Percentiles rank a stretch among this genome's conserved stretches.
Evolutionary conservation across 2,113 vertebrate genomes (phyloP).

Genomic region (Amphiprion percula): DNA sequence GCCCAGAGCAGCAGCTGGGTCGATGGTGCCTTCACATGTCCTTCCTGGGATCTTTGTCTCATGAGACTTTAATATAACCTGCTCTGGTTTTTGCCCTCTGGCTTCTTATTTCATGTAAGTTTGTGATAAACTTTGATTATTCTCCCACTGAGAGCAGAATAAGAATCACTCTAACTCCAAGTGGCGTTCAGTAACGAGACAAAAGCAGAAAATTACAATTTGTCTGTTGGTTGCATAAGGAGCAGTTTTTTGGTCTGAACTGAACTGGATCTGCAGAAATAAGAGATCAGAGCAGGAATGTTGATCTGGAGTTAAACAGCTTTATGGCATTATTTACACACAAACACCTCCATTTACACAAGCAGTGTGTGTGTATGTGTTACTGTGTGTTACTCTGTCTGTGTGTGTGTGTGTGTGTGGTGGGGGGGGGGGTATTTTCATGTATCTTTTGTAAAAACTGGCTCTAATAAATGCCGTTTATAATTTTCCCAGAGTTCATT

Average conservation of each 20-base stretch:
- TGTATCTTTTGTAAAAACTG: background rate
- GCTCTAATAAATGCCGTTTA: no score
- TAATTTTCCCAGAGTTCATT: no score
- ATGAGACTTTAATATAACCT: constrained; percentile 4
- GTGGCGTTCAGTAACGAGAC: constrained; percentile 27
- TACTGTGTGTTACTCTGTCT: background rate
- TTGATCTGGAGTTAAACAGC: constrained; percentile 84
- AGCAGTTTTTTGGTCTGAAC: constrained; percentile 31
- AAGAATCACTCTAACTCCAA: constrained; percentile 2
- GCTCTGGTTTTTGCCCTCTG: background rate
- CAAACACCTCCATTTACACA: constrained; percentile 55
- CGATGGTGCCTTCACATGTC: background rate
- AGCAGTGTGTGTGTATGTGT: background rate
- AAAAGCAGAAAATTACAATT: constrained; percentile 22
- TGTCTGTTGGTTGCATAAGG: constrained; percentile 36
- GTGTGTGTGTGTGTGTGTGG: background rate
- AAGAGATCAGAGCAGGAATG: constrained; percentile 78
- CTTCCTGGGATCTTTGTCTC: constrained; percentile 8
- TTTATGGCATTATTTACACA: constrained; percentile 67
- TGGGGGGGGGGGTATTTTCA: background rate
- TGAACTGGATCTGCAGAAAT: constrained; percentile 55
- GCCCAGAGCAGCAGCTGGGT: constrained; percentile 48
- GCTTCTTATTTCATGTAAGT: background rate
- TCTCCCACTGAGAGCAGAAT: background rate
- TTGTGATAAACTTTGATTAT: constrained; percentile 5